phyloP scores from a whole-genome alignment of 2,888 invertebrate species.

The Candidula unifasciata region DNA sequence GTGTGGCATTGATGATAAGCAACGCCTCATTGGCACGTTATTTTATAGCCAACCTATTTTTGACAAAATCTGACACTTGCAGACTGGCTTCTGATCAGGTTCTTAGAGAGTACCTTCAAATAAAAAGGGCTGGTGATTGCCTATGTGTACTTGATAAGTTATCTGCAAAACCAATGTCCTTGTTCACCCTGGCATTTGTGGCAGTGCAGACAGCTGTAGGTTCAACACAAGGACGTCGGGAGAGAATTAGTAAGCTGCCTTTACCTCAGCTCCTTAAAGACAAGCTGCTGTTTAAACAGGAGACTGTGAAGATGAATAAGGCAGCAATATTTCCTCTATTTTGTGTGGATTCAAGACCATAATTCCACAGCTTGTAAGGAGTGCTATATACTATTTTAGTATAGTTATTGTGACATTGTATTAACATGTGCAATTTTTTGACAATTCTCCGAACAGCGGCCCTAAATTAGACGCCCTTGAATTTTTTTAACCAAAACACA shows the following conservation, averaged over 20 bases:
- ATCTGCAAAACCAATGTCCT: slow-evolving; percentile 17
- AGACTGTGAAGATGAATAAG: no score
- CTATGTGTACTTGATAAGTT: slow-evolving; percentile 2
- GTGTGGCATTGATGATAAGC: not conserved
- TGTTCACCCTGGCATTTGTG: not conserved
- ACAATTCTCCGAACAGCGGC: no score
- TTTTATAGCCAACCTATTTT: not conserved
- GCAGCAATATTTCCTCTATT: no score
- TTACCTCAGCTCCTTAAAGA: not conserved
- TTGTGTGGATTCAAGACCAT: no score
- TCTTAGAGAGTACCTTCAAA: not conserved
- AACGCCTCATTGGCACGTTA: slow-evolving; percentile 2
- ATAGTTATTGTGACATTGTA: no score
- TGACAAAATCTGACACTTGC: not conserved
- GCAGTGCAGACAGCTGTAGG: slow-evolving; percentile 19
- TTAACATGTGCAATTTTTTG: no score
- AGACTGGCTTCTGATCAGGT: not conserved
- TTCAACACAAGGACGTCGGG: not conserved
- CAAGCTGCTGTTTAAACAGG: slow-evolving; percentile 8
- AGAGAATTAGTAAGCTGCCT: not conserved
- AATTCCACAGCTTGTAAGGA: no score
- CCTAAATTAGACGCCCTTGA: no score
- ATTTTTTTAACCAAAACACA: no score
- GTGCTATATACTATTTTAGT: no score
- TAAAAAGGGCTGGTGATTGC: not conserved